A percentile compares a stretch with the other conserved stretches of the same genome.
Evolutionary conservation across 2,797 vertebrate species (phyloP).

Genomic region (Remorina albescens): DNA sequence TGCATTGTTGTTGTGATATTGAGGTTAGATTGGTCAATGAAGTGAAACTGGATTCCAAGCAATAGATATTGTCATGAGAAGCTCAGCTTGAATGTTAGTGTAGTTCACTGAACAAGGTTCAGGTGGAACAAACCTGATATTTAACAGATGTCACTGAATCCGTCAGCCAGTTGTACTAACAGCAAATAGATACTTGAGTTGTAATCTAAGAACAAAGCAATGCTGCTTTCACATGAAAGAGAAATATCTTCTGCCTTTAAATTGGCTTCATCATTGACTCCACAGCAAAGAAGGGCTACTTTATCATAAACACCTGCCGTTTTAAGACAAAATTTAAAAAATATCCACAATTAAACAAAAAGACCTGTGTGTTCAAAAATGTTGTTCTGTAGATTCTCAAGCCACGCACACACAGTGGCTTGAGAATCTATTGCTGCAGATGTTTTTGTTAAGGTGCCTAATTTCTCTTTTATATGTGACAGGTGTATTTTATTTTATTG

Average conservation of each 20-base stretch:
- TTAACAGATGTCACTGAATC: neutral
- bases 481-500: no score
- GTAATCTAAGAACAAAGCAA: neutral
- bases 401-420: no score
- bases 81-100: neutral
- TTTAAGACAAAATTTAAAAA: conserved; percentile 4
- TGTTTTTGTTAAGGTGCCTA: conserved; percentile 58
- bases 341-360: conserved; percentile 5
- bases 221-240: conserved; percentile 2
- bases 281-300: conserved; percentile 3
- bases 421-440: conserved; percentile 69
- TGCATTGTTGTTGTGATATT: no score
- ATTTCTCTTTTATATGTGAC: conserved; percentile 55
- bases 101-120: neutral
- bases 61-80: neutral
- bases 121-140: neutral
- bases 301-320: neutral
- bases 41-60: neutral
- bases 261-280: conserved; percentile 23
- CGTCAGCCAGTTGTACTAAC: neutral
- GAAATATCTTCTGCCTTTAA: conserved; percentile 35
- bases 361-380: no score
- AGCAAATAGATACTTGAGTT: neutral
- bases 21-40: neutral
- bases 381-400: no score